Conservation (phyloP, 1,140 invertebrate species). For the Agrypnia vestita region DNA sequence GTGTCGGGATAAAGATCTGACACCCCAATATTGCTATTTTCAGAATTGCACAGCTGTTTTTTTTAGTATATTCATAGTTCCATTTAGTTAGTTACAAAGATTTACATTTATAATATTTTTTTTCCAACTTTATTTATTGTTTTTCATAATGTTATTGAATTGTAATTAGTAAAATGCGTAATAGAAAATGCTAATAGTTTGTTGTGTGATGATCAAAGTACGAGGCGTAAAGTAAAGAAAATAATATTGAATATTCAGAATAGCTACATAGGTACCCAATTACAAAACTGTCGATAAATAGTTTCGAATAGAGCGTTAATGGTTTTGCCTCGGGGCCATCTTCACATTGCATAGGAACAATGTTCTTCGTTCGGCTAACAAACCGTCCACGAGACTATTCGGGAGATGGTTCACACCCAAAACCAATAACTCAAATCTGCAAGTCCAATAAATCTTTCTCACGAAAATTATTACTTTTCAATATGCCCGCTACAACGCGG, state of each 20-base stretch:
- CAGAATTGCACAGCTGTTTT: no score
- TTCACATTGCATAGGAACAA: not conserved
- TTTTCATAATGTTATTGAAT: no score
- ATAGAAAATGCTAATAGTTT: not conserved
- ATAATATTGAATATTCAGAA: slow-evolving; percentile 28
- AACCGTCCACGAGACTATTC: not conserved
- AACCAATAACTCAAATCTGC: slow-evolving; percentile 43
- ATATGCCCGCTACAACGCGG: slow-evolving; percentile 20
- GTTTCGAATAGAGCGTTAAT: slow-evolving; percentile 44
- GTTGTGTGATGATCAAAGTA: not conserved
- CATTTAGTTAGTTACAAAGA: no score
- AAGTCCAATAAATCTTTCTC: slow-evolving; percentile 42
- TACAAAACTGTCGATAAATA: slow-evolving; percentile 40
- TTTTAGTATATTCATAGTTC: no score
- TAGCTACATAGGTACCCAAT: slow-evolving; percentile 6
- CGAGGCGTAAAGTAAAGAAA: not conserved
- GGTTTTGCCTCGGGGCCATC: slow-evolving; percentile 9
- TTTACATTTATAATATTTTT: no score
- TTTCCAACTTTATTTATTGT: no score
- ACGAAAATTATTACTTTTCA: slow-evolving; percentile 44
- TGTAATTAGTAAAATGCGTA: no score
- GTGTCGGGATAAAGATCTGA: no score
- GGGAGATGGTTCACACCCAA: slow-evolving; percentile 44
- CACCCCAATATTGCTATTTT: no score
- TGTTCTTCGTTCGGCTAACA: slow-evolving; percentile 6